Base-by-base conservation (phyloP, 1,140 invertebrate species). In the Phenacoccus solenopsis region DNA sequence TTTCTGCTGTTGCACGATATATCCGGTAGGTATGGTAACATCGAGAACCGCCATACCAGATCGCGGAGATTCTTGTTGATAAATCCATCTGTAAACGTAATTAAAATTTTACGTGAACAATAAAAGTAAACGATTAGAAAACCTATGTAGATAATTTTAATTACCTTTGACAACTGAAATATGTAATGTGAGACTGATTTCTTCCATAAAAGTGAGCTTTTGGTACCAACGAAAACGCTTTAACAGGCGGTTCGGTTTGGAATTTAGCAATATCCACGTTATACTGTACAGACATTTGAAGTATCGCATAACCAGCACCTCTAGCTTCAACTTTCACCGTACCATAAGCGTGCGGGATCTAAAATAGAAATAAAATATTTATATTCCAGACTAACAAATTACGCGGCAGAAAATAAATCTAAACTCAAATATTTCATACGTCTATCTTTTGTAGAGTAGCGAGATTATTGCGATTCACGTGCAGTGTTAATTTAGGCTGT, bases 31-130 rank as follows among this genome's bases (percentile, higher is more conserved):
- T 74, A 98, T 87, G 13, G 87, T 85, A 27, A 96, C 87, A 80
- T 97, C 94, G 68, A 98, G 78, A 27, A 98, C 92, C 7, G 94
- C 88, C 85, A 96, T 86, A 25, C 95, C 96, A n/a, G 91, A 94
- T 30, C 87, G 82, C 30, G 84, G 78, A 1, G 90, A 90, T 81
- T 95, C 93, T 25, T 87, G 82, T 0, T 81, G 67, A 72, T 90
- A 83, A 0, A 82, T 89, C 93, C 93, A 96, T 67, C 90, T 91
- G 72, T 27, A 68, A 76, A 24, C 71, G 72, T 74, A 74, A 71
- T 32, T 27, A 5, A 61, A 56, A 68, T 71, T 57, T 4, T 20
- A 25, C 5, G 13, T 71, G 20, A 10, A 38, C n/a, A 59, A n/a
- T 72, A 70, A 70, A 68, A 71, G 32, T 25, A 35, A 12, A 68